Percentiles rank a stretch among this genome's conserved stretches.
phyloP scores from a whole-genome alignment of 1,140 invertebrate genomes.

The Theocolax elegans region DNA sequence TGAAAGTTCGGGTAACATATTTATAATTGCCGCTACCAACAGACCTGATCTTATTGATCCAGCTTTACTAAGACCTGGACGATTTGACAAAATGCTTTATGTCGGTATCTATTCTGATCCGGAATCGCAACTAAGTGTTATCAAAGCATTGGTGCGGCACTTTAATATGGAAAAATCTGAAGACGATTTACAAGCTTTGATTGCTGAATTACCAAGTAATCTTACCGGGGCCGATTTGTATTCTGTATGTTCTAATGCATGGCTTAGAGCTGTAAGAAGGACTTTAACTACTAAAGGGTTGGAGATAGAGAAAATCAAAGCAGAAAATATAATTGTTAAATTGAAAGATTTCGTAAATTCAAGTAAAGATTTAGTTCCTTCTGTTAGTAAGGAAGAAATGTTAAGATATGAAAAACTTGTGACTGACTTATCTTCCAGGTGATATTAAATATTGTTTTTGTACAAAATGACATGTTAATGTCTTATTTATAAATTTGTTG shows the following conservation, averaged over 20 bases:
- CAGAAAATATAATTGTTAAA: conserved; percentile 65
- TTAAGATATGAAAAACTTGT: conserved; percentile 69
- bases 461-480: background rate
- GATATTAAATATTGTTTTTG: background rate
- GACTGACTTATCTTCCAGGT: conserved; percentile 49
- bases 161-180: conserved; percentile 56
- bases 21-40: conserved; percentile 92
- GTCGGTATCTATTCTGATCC: conserved; percentile 82
- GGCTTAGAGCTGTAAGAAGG: conserved; percentile 75
- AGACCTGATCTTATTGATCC: conserved; percentile 95
- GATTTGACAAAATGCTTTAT: conserved; percentile 94
- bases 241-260: conserved; percentile 82
- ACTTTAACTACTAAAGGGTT: conserved; percentile 66
- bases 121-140: conserved; percentile 75
- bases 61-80: conserved; percentile 90
- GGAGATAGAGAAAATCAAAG: conserved; percentile 37
- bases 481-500: too few species aligned
- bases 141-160: conserved; percentile 78
- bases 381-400: conserved; percentile 70
- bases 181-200: conserved; percentile 69
- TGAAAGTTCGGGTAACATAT: conserved; percentile 70
- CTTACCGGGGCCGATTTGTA: conserved; percentile 88
- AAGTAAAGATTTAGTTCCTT: conserved; percentile 69
- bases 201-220: conserved; percentile 72
- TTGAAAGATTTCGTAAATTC: conserved; percentile 70